Base-by-base conservation (phyloP, 2,888 invertebrate species). In the Helicoverpa assulta region DNA sequence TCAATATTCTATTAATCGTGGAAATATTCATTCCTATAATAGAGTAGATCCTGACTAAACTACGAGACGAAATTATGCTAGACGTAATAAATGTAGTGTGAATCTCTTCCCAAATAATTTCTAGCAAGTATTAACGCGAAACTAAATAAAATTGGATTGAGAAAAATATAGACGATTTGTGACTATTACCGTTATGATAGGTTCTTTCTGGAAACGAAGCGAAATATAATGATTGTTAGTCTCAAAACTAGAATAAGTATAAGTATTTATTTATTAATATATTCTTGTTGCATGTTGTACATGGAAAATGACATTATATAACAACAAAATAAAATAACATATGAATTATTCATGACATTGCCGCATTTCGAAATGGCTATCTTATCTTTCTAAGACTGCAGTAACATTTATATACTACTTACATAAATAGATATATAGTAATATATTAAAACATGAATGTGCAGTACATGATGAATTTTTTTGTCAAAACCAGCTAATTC, bases 351-450 rank as follows among this genome's bases (percentile, higher is more conserved):
- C 16, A 37, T 62, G 74, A 69, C 64, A 65, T 69, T 73, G 74
- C 69, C 57, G 64, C 47, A 66, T 58, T 72, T 60, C 51, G 37
- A 57, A 37, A 51, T 53, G 26, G 67, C 64, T 54, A 74, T 74
- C 75, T 74, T 78, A 77, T 78, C 74, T 78, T 62, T 61, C 61
- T 55, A 69, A 78, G 78, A 70, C 79, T 77, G 79, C 75, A 70
- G 70, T 70, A 51, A 73, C 73, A 64, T 61, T 59, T 78, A 73
- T 78, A 61, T 68, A 43, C 73, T 78, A 73, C 19, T 21, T 12
- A 18, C 16, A 43, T 54, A 60, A 43, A 68, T 58, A 66, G 12
- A 50, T 33, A 50, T 33, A 55, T 51, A 71, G 10, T 66, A 54
- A 26, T 43, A 5, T 62, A 66, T 33, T 16, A 26, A 21, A n/a